These are phyloP conservation scores for Leiothrix lutea DNA, from an alignment of 2,113 vertebrate species.

Conservation along the genomic window DNA sequence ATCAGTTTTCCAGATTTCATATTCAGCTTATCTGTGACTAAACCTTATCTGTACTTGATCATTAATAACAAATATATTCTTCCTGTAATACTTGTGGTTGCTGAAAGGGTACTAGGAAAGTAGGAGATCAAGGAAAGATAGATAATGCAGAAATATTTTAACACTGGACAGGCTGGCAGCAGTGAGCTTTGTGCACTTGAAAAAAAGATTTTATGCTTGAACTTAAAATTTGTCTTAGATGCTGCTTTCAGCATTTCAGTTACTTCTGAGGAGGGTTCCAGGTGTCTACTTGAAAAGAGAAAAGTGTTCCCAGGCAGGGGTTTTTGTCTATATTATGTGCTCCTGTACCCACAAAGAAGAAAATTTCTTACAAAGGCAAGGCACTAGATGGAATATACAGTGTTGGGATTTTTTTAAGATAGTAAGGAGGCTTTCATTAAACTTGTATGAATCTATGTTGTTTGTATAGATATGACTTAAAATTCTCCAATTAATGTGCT, in stretches of 20 bases:
- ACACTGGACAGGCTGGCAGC: neutral
- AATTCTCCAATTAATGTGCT: neutral
- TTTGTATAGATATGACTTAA: neutral
- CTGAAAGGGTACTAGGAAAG: neutral
- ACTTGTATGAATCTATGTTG: neutral
- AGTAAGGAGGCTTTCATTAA: too few relatives aligned
- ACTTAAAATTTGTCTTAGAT: neutral
- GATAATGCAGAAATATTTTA: neutral
- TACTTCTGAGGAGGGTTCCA: neutral
- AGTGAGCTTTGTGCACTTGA: neutral
- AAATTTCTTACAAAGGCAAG: neutral
- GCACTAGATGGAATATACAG: neutral
- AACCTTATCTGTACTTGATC: neutral
- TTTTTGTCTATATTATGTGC: neutral
- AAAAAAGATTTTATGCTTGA: neutral
- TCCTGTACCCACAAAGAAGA: neutral
- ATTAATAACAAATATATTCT: neutral
- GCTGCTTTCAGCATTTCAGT: neutral
- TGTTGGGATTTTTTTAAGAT: neutral
- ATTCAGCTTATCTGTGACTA: neutral
- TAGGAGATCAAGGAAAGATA: neutral
- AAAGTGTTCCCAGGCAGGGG: neutral
- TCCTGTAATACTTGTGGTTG: neutral
- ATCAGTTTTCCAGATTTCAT: neutral
- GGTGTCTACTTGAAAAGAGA: conserved; percentile 22